Base-by-base conservation (phyloP, 2,113 vertebrate species). In the Melanerpes aurifrons region DNA sequence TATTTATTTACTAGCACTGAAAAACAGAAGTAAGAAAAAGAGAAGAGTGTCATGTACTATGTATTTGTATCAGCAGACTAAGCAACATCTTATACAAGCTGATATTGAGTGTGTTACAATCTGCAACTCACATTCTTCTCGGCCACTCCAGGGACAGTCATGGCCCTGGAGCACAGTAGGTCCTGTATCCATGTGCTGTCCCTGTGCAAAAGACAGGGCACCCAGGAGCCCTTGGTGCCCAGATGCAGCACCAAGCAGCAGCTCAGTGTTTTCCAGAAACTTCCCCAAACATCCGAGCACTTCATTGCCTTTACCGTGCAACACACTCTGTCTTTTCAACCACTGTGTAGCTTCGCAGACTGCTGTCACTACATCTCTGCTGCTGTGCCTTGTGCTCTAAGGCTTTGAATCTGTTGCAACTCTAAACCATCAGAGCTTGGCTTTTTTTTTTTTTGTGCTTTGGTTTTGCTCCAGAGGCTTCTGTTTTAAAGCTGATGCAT, bases 81-180 rank as follows among this genome's bases (percentile, higher is more conserved):
- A 20, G 15, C 29, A 16, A 21, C 31, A 10, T 7, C 7, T 7
- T 47, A 76, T 25, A 5, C 16, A 16, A 32, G 19, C 47, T 82
- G 64, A 58, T 53, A 25, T 26, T 82, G 74, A 7, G 21, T 43
- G 1, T 2, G 0, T 71, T 28, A 3, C 11, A 32, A 22, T 1
- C 50, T 53, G 32, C 0, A 62, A 70, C 43, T 56, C 32, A 37
- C 8, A 1, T 13, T 62, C 32, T 31, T 25, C 56, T 15, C 18
- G 12, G 11, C 29, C 28, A 17, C 9, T 3, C 19, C 58, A 54
- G 68, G 24, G 20, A 4, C 31, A 25, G 43, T 37, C 71, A 6
- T 1, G 16, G 67, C 54, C 47, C n/a, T 0, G 3, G 5, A 53
- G 32, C 76, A 13, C 64, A 35, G 63, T 0, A 0, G 13, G 26